A percentile compares a stretch with the other conserved stretches of the same genome.
These are phyloP conservation scores for Sinocyclocheilus rhinocerous DNA, from an alignment of 2,113 vertebrate genomes.

Conservation along the genomic window DNA sequence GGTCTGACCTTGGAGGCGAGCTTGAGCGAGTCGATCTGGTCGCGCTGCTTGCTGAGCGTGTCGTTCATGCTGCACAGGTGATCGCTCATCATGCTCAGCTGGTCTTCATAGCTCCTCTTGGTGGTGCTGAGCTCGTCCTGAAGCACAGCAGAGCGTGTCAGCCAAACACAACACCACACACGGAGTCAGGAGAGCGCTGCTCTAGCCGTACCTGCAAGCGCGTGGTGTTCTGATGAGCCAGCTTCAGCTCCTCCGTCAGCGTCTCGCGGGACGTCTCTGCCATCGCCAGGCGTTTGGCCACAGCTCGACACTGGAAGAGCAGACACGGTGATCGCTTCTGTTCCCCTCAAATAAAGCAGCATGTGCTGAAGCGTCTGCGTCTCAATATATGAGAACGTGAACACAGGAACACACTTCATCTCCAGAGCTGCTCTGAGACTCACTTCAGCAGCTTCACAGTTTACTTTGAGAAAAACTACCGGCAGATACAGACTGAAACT, in stretches of 20 bases:
- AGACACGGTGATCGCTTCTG: too few relatives aligned
- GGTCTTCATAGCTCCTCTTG: slow-evolving; percentile 96
- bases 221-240: slow-evolving; percentile 86
- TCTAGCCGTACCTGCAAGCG: slow-evolving; percentile 84
- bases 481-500: too few relatives aligned
- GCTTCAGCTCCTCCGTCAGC: slow-evolving; percentile 81
- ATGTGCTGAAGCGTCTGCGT: too few relatives aligned
- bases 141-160: neutral
- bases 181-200: neutral
- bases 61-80: slow-evolving; percentile 98
- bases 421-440: too few relatives aligned
- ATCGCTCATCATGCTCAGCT: slow-evolving; percentile 99
- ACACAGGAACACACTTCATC: too few relatives aligned
- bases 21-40: slow-evolving; percentile 95
- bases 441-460: too few relatives aligned
- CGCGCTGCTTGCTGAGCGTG: slow-evolving; percentile 93
- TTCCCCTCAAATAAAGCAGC: too few relatives aligned
- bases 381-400: too few relatives aligned
- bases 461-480: too few relatives aligned
- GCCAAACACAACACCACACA: neutral
- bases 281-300: slow-evolving; percentile 89
- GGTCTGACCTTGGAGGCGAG: slow-evolving; percentile 85
- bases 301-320: slow-evolving; percentile 85
- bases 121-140: slow-evolving; percentile 95
- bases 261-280: slow-evolving; percentile 89